Conservation (phyloP, 2,113 vertebrate genomes). For the Leptobrachium ailaonicum region DNA sequence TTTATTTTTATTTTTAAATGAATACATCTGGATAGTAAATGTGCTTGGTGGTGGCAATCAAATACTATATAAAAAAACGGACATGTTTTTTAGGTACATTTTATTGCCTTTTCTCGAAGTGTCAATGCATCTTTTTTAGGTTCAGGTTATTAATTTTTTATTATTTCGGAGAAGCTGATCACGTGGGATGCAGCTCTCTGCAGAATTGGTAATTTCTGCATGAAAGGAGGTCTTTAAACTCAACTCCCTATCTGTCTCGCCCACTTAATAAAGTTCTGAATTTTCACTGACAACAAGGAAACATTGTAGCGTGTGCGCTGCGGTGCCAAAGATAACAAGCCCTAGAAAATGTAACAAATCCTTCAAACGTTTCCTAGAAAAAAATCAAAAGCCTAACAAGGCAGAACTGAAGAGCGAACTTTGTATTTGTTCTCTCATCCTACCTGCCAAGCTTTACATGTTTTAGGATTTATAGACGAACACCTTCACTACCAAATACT, state of each 20-base stretch:
- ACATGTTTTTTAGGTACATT: too few species aligned
- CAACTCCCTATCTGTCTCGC: conserved; percentile 29
- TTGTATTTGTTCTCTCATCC: conserved; percentile 2
- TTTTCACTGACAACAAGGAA: conserved; percentile 54
- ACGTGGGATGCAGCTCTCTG: not conserved
- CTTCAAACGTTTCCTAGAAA: conserved; percentile 42
- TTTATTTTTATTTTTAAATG: too few species aligned
- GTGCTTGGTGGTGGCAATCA: too few species aligned
- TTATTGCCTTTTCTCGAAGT: too few species aligned
- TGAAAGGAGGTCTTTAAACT: conserved; percentile 54
- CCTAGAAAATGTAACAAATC: conserved; percentile 35
- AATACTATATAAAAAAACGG: too few species aligned
- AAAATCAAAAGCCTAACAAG: not conserved
- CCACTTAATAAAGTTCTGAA: not conserved
- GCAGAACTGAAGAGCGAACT: conserved; percentile 18
- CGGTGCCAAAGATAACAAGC: conserved; percentile 61
- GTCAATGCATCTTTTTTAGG: not conserved
- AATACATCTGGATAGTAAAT: too few species aligned
- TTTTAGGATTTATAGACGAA: too few species aligned
- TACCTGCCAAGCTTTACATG: too few species aligned
- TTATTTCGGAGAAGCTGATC: conserved; percentile 6
- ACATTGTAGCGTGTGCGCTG: conserved; percentile 52
- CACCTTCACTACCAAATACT: too few species aligned
- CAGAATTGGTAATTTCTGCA: not conserved
- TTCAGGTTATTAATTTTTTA: not conserved